Conservation (phyloP, 2,797 vertebrate genomes). For the Rhinichthys osculus region DNA sequence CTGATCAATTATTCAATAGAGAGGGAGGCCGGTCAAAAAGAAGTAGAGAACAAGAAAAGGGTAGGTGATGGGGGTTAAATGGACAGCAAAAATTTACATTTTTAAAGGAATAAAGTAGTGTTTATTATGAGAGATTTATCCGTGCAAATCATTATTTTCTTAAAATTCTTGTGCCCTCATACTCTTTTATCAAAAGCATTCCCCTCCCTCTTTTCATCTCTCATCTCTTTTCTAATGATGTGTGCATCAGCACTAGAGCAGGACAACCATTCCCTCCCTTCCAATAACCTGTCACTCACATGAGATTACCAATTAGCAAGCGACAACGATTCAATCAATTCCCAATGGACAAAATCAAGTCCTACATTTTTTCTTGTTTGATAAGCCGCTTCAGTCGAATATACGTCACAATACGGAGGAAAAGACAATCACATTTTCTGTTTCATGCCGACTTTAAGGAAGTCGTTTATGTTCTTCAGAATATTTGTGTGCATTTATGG, state of each 20-base stretch:
- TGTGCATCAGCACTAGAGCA: not conserved
- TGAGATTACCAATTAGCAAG: not conserved
- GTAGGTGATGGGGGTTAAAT: not conserved
- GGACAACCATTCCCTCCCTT: not conserved
- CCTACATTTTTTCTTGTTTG: not conserved
- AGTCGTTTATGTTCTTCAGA: too few species aligned
- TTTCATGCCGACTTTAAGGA: too few species aligned
- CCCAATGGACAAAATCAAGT: not conserved
- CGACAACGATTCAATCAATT: not conserved
- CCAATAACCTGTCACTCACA: not conserved
- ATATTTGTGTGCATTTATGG: too few species aligned
- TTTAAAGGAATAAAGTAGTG: not conserved
- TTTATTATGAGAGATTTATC: not conserved
- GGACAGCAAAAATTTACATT: not conserved
- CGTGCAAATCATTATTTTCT: not conserved
- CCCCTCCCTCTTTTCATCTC: too few species aligned
- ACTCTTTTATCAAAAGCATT: not conserved
- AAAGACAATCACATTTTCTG: too few species aligned
- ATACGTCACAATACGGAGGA: too few species aligned
- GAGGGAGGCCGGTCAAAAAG: not conserved
- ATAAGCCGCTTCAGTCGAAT: not conserved
- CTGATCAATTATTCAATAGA: constrained; percentile 42
- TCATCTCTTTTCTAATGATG: not conserved
- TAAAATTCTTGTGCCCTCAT: not conserved
- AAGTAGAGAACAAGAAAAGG: not conserved